A percentile compares a stretch with the other conserved stretches of the same genome.
Evolutionary conservation across 2,888 invertebrate species (phyloP).

Genomic region (Chloromyia formosa): DNA sequence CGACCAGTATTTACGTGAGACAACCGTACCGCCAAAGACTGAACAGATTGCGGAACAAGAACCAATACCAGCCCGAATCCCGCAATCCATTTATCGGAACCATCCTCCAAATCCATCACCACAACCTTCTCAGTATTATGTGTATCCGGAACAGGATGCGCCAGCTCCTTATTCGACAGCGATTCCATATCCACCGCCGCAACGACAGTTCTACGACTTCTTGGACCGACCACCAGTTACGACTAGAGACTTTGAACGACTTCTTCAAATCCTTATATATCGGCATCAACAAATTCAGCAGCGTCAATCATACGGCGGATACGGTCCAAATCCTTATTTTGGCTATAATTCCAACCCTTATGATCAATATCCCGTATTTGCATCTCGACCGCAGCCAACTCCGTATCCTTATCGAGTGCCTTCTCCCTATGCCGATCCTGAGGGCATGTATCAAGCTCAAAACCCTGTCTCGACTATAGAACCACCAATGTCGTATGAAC

Average conservation of each 20-base stretch:
- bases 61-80: slow-evolving; percentile 44
- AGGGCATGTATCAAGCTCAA: slow-evolving; percentile 52
- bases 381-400: slow-evolving; percentile 48
- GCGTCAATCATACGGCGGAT: slow-evolving; percentile 54
- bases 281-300: slow-evolving; percentile 72
- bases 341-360: slow-evolving; percentile 45
- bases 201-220: slow-evolving; percentile 65
- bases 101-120: slow-evolving; percentile 16
- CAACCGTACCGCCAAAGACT: slow-evolving; percentile 52
- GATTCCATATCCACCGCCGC: slow-evolving; percentile 53
- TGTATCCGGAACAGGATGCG: slow-evolving; percentile 59
- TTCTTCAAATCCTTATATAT: slow-evolving; percentile 72
- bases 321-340: slow-evolving; percentile 39
- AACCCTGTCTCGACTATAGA: slow-evolving; percentile 50
- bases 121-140: slow-evolving; percentile 37
- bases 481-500: slow-evolving; percentile 63
- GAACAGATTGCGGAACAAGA: slow-evolving; percentile 46
- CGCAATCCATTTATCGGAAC: slow-evolving; percentile 46
- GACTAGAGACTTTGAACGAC: slow-evolving; percentile 74
- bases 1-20: slow-evolving; percentile 55
- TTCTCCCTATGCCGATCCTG: slow-evolving; percentile 46
- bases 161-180: slow-evolving; percentile 51
- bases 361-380: slow-evolving; percentile 1
- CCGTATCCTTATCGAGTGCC: slow-evolving; percentile 43
- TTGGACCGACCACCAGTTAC: slow-evolving; percentile 77